Evolutionary conservation across 2,797 vertebrate genomes (phyloP), one percentile per base, ranked within the genome.

Genomic region (Takifugu rubripes): DNA sequence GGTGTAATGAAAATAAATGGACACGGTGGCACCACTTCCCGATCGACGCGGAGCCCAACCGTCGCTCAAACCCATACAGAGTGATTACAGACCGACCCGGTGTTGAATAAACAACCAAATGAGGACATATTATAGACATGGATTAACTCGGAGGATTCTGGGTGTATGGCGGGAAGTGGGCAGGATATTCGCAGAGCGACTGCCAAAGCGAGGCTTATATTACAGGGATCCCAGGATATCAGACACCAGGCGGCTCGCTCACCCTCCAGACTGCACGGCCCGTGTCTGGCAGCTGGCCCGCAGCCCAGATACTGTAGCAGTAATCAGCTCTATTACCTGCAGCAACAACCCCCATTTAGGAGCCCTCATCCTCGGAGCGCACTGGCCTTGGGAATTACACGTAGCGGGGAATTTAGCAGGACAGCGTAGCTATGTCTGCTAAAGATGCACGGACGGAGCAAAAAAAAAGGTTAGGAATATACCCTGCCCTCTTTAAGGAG

Each of bases 141-240:
- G 66, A 81, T 66, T 66, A 60, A 74, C 79, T 84, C 65, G 72
- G 75, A 77, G 73, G 66, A 72, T 69, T 64, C 70, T 72, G 68
- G 50, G 66, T 84, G 77, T 86, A 83, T 70, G 74, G 78, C 75
- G 79, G 75, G 70, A 81, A 77, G 82, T 79, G 83, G 85, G 77
- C 70, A 85, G 75, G 72, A 67, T 60, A 72, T 75, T 79, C 72
- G 54, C 69, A 5, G 68, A 79, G 77, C 71, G 73, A 70, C 91
- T 92, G 91, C 90, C 92, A 92, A 88, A 88, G 87, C 83, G 64
- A 72, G 85, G 88, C 90, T 91, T 89, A 90, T 92, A 92, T 94
- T 95, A 93, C 92, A 94, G 90, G 92, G 89, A 88, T 88, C 92
- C 92, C 91, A 89, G 90, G 93, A 86, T 93, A 92, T 94, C 91